Conservation (phyloP, 2,113 vertebrate genomes). For the Cygnus buccinator region DNA sequence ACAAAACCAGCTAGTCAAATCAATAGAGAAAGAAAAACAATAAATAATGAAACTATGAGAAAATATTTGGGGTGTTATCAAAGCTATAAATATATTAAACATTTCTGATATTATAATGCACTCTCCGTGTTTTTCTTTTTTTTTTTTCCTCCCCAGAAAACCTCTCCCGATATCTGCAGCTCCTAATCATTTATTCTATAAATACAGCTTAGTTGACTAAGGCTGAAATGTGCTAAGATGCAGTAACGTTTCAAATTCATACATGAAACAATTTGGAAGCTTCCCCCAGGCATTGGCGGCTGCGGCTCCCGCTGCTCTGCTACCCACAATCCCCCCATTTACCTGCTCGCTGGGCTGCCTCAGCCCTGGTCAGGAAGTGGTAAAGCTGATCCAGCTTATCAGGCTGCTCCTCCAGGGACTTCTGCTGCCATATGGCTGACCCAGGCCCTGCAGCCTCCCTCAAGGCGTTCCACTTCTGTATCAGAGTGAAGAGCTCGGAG, state of each 20-base stretch:
- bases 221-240: constrained; percentile 59
- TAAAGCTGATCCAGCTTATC: constrained; percentile 88
- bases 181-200: constrained; percentile 22
- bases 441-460: constrained; percentile 86
- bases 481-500: constrained; percentile 81
- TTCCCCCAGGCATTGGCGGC: constrained; percentile 65
- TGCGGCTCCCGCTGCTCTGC: constrained; percentile 66
- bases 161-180: not conserved
- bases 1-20: constrained; percentile 5
- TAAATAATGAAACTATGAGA: constrained; percentile 15
- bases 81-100: not conserved
- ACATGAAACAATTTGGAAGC: constrained; percentile 63
- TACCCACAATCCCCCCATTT: constrained; percentile 65
- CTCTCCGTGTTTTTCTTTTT: not conserved
- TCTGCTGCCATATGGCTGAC: constrained; percentile 92
- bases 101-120: not conserved
- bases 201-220: constrained; percentile 57
- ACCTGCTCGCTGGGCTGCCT: constrained; percentile 84
- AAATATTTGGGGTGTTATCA: constrained; percentile 23
- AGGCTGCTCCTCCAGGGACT: constrained; percentile 84
- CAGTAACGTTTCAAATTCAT: constrained; percentile 68
- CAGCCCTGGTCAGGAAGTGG: constrained; percentile 86
- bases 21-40: not conserved
- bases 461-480: constrained; percentile 83
- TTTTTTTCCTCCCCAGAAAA: not conserved